Evolutionary conservation across 2,888 invertebrate species (phyloP).

Genomic region (Melolontha melolontha): DNA sequence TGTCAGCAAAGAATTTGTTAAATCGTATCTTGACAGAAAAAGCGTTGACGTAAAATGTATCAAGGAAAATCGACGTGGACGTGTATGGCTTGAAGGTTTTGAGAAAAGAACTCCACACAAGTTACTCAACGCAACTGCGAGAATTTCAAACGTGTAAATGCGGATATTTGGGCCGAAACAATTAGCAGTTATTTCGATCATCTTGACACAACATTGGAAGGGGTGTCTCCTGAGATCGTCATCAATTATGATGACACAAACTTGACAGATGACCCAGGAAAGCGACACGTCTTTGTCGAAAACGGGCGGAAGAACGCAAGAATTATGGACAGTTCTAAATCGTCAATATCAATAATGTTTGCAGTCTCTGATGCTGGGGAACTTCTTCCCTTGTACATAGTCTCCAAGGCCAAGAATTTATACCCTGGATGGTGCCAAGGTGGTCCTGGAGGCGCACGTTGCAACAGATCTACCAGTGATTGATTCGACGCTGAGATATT

Average conservation of each 20-base stretch:
- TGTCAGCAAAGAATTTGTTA: no score
- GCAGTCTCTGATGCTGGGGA: constrained; percentile 25
- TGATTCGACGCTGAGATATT: constrained; percentile 55
- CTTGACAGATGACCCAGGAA: constrained; percentile 57
- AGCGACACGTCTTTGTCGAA: not conserved
- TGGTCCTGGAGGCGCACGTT: constrained; percentile 53
- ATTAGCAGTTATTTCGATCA: constrained; percentile 43
- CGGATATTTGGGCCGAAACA: not conserved
- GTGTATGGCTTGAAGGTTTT: no score
- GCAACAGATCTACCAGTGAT: constrained; percentile 53
- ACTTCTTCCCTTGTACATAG: constrained; percentile 48
- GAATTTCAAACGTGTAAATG: no score
- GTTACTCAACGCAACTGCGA: no score
- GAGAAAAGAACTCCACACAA: no score
- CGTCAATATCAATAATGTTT: no score
- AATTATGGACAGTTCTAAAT: no score
- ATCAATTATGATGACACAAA: constrained; percentile 59
- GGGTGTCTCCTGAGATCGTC: constrained; percentile 47
- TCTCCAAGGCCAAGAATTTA: constrained; percentile 54
- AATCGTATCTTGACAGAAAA: no score
- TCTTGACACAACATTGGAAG: constrained; percentile 41
- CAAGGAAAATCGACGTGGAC: no score
- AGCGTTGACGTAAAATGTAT: no score
- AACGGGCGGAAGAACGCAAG: constrained; percentile 25
- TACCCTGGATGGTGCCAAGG: constrained; percentile 54